Evolutionary conservation across 2,888 invertebrate species (phyloP), one percentile per base, ranked within the genome.

Genomic region (Lithophane semibrunnea): DNA sequence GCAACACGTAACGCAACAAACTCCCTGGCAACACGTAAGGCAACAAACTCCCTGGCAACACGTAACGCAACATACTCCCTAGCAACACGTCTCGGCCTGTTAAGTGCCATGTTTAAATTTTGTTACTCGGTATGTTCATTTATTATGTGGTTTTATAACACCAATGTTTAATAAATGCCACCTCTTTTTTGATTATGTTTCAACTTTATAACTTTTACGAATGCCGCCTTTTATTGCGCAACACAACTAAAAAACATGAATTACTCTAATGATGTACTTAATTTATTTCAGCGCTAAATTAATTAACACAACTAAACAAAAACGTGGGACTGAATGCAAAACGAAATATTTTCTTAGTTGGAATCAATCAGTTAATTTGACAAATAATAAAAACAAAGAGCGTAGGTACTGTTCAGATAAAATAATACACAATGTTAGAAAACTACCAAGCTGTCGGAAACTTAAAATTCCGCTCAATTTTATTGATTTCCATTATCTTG

Each of bases 141-240:
- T 37, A 52, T 21, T 58, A 18, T 44, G 0, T 42, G 18, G 42
- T 64, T 80, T 66, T 56, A 80, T 49, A n/a, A 63, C 49, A 42
- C 18, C 18, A 56, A 73, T 54, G 12, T 60, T 60, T 52, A 60
- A 54, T 80, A 80, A 24, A 65, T 63, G 69, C 13, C 18, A 42
- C 37, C 21, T 56, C 12, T 80, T 63, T 49, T 73, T 58, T 44
- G 42, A 54, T 29, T 52, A 56, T 56, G 5, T 54, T 64, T 47
- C 5, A 74, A 54, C 44, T 56, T 78, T 75, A 49, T 56, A 42
- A 67, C 16, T 44, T 75, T 49, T 44, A 79, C 16, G 56, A 44
- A 16, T 16, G 8, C 52, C 18, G n/a, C 29, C 13, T 44, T 60
- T 56, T 21, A 44, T 44, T 16, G 24, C 7, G 1, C 68, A n/a